phyloP scores from a whole-genome alignment of 2,888 invertebrate species.

The Mythimna loreyi region DNA sequence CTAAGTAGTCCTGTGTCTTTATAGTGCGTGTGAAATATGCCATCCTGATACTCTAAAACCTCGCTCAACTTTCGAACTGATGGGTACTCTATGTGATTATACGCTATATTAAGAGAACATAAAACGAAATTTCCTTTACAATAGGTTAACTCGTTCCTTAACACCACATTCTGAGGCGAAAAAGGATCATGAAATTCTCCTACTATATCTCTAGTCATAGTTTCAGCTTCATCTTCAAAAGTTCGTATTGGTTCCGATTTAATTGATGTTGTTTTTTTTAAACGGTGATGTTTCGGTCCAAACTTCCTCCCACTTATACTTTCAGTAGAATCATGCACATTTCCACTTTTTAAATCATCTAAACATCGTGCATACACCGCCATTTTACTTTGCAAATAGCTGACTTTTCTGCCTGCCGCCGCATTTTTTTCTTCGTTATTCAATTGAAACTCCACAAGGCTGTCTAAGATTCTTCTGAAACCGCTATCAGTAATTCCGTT shows the following conservation, averaged over 20 bases:
- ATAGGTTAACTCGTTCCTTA: constrained; percentile 57
- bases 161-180: constrained; percentile 50
- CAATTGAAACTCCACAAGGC: constrained; percentile 71
- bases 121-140: constrained; percentile 74
- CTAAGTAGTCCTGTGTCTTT: constrained; percentile 70
- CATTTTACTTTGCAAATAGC: constrained; percentile 61
- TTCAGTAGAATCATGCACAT: neutral
- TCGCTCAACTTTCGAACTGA: constrained; percentile 67
- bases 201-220: constrained; percentile 60
- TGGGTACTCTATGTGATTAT: constrained; percentile 70
- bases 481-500: constrained; percentile 75
- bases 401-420: constrained; percentile 53
- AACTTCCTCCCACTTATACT: neutral
- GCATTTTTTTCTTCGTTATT: constrained; percentile 63
- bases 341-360: constrained; percentile 48
- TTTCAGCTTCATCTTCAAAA: constrained; percentile 46
- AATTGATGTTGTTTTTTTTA: neutral
- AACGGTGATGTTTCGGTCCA: neutral
- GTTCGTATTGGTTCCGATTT: fast-evolving
- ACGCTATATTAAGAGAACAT: constrained; percentile 77
- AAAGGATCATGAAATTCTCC: constrained; percentile 70
- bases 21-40: constrained; percentile 17
- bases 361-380: constrained; percentile 60
- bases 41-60: constrained; percentile 72
- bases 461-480: constrained; percentile 66